These are phyloP conservation scores for Parapristionchus giblindavisi DNA, from an alignment of 2,888 invertebrate species.

Conservation along the genomic window DNA sequence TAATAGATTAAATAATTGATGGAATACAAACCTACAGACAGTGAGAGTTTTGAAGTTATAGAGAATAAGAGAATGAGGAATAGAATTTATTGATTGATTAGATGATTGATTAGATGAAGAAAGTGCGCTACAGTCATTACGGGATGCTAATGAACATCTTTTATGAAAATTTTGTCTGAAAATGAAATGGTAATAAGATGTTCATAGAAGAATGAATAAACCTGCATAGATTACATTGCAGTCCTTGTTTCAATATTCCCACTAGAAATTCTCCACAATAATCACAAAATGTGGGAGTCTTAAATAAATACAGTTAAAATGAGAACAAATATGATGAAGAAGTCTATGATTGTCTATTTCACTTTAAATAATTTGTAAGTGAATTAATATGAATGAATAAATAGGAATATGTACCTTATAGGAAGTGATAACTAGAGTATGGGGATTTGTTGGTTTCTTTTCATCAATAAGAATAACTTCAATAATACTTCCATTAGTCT, in stretches of 20 bases:
- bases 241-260: conserved; percentile 52
- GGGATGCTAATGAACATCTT: conserved; percentile 64
- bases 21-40: conserved; percentile 59
- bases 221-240: conserved; percentile 62
- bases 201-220: conserved; percentile 30
- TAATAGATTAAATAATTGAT: not conserved
- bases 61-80: conserved; percentile 68
- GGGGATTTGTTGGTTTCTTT: conserved; percentile 2
- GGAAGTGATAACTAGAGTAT: not conserved
- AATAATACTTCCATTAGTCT: conserved; percentile 30
- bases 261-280: conserved; percentile 69
- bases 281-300: conserved; percentile 69
- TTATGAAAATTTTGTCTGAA: conserved; percentile 68
- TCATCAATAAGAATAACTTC: conserved; percentile 25
- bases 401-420: conserved; percentile 6
- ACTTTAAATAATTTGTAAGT: not conserved
- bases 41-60: conserved; percentile 69
- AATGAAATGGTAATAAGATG: not conserved
- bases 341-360: not conserved
- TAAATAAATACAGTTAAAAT: not conserved
- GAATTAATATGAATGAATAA: too few species aligned
- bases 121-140: conserved; percentile 63
- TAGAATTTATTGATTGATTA: conserved; percentile 42
- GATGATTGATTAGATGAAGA: not conserved
- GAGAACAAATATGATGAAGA: too few species aligned